These are phyloP conservation scores for Riparia riparia DNA, from an alignment of 2,113 vertebrate genomes.

Conservation along the genomic window DNA sequence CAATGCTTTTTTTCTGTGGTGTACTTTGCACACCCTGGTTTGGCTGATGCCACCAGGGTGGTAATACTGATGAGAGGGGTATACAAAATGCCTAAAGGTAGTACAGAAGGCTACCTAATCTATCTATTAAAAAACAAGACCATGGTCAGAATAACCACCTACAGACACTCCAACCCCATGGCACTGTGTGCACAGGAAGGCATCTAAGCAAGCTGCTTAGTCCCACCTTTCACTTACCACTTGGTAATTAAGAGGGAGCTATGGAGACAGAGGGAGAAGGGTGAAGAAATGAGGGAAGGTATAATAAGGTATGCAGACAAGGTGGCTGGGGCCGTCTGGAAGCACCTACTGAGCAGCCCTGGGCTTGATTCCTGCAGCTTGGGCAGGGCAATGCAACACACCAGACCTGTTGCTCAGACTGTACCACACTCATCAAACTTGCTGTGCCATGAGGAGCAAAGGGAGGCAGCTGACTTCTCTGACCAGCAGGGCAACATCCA, in stretches of 20 bases:
- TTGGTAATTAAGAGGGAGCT: background rate
- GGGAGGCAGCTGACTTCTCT: background rate
- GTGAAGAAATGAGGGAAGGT: background rate
- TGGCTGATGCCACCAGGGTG: rapidly evolving
- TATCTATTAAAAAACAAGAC: background rate
- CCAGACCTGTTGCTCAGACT: background rate
- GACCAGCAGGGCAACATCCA: background rate
- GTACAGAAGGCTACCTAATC: background rate
- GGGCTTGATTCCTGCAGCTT: background rate
- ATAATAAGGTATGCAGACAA: background rate
- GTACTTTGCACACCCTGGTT: background rate
- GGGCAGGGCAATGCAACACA: background rate
- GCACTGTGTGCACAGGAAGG: background rate
- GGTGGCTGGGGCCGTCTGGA: background rate
- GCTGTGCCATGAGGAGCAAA: background rate
- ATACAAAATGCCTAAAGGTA: background rate
- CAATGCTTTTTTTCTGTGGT: background rate
- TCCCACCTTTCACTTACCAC: background rate
- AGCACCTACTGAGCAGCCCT: background rate
- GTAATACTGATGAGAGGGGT: background rate
- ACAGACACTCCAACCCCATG: background rate
- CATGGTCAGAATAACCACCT: background rate
- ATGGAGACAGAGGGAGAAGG: background rate
- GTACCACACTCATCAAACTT: background rate
- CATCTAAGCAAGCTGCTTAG: background rate